These are phyloP conservation scores for Penaeus japonicus DNA, from an alignment of 1,140 invertebrate species.

Conservation along the genomic window DNA sequence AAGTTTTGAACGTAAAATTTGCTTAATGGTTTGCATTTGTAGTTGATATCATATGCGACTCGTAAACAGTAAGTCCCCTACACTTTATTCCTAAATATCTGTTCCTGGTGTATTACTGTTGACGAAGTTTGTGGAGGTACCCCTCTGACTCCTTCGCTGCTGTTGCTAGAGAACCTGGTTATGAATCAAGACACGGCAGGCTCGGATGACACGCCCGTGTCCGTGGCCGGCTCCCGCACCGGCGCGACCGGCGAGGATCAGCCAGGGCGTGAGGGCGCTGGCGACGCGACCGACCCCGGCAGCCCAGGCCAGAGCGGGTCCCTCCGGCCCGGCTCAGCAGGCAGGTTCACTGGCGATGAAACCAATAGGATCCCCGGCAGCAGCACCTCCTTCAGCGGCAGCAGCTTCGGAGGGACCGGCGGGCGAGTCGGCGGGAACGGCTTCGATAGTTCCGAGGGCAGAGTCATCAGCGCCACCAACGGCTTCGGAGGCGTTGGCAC, in stretches of 20 bases:
- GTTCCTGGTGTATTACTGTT: too few relatives aligned
- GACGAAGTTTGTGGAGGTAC: too few relatives aligned
- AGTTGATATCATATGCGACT: too few relatives aligned
- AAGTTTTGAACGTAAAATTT: not conserved
- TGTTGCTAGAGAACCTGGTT: slow-evolving; percentile 43
- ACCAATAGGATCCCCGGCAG: not conserved
- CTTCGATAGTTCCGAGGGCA: not conserved
- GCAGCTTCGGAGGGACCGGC: not conserved
- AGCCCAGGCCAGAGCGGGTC: not conserved
- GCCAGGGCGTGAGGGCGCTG: not conserved
- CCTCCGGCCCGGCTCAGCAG: not conserved
- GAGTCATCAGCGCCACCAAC: not conserved
- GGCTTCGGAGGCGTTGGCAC: not conserved
- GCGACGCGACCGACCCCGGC: not conserved
- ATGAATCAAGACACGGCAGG: not conserved
- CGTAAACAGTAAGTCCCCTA: too few relatives aligned
- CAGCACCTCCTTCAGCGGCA: not conserved
- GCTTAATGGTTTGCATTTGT: too few relatives aligned
- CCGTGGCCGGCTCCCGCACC: not conserved
- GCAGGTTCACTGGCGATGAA: not conserved
- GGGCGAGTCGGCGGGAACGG: not conserved
- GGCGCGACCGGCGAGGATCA: not conserved
- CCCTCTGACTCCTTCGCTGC: not conserved
- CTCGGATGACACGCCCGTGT: not conserved
- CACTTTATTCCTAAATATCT: too few relatives aligned